Percentiles rank a stretch among this genome's conserved stretches.
These are phyloP conservation scores for Drosophila sturtevanti DNA, from an alignment of 1,140 invertebrate species.

Conservation along the genomic window DNA sequence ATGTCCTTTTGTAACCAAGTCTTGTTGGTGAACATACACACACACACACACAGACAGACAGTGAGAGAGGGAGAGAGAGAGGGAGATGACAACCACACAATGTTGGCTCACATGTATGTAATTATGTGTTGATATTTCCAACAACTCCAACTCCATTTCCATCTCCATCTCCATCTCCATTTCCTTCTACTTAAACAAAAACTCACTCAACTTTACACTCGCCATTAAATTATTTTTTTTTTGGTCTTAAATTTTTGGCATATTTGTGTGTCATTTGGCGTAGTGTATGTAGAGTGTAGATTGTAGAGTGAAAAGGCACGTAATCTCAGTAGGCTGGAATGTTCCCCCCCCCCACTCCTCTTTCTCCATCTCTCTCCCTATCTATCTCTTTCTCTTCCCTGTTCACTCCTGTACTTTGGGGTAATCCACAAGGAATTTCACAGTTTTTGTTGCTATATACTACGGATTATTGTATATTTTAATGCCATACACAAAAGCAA, in stretches of 20 bases:
- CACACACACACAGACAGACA: too few relatives aligned
- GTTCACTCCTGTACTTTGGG: constrained; percentile 26
- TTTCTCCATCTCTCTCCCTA: not conserved
- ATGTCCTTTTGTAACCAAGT: constrained; percentile 35
- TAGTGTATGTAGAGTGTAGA: constrained; percentile 25
- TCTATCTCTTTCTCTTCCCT: constrained; percentile 12
- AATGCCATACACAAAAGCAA: constrained; percentile 69
- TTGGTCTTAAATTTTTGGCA: constrained; percentile 64
- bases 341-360: constrained; percentile 12
- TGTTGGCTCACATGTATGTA: constrained; percentile 32
- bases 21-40: not conserved
- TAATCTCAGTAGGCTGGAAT: constrained; percentile 75
- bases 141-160: not conserved
- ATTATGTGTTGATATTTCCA: constrained; percentile 74
- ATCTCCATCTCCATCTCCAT: too few relatives aligned
- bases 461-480: constrained; percentile 60
- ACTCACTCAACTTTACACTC: constrained; percentile 16
- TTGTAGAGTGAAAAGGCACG: constrained; percentile 53
- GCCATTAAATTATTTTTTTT: constrained; percentile 76
- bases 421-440: constrained; percentile 82
- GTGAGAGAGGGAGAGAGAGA: too few relatives aligned
- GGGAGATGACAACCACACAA: not conserved
- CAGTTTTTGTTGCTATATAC: constrained; percentile 64
- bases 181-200: not conserved
- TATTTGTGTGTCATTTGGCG: constrained; percentile 72